Conservation (phyloP, 1,140 invertebrate genomes). For the Atta cephalotes region DNA sequence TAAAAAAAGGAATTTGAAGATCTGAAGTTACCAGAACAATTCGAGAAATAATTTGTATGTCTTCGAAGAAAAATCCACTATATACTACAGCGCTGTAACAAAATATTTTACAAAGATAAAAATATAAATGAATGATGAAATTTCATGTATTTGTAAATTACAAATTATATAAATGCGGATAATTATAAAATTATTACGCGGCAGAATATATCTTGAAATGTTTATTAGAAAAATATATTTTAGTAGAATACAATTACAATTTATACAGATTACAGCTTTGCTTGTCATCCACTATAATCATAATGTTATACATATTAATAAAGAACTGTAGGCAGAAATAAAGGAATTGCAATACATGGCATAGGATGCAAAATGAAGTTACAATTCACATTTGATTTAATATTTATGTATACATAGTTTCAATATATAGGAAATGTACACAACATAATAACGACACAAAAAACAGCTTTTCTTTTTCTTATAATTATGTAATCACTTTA, state of each 20-base stretch:
- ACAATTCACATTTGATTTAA: conserved; percentile 15
- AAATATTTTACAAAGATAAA: conserved; percentile 9
- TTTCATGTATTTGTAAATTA: neutral
- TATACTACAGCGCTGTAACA: conserved; percentile 14
- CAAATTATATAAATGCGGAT: neutral
- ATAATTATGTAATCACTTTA: neutral
- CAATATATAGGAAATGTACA: conserved; percentile 15
- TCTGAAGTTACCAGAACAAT: neutral
- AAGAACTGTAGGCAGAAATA: neutral
- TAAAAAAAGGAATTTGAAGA: conserved; percentile 6
- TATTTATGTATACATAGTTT: neutral
- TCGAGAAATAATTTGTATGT: neutral
- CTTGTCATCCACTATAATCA: conserved; percentile 22
- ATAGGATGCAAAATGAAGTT: conserved; percentile 16
- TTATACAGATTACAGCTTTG: conserved; percentile 60
- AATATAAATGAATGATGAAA: neutral
- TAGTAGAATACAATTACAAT: conserved; percentile 67
- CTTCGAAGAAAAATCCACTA: neutral
- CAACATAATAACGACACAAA: neutral
- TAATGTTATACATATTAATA: conserved; percentile 46
- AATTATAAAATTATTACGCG: neutral
- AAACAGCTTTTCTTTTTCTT: neutral
- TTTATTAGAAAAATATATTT: conserved; percentile 76
- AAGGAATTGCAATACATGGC: neutral
- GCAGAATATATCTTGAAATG: conserved; percentile 36